Evolutionary conservation across 2,113 vertebrate species (phyloP), one percentile per base, ranked within the genome.

Genomic region (Ameiurus melas): DNA sequence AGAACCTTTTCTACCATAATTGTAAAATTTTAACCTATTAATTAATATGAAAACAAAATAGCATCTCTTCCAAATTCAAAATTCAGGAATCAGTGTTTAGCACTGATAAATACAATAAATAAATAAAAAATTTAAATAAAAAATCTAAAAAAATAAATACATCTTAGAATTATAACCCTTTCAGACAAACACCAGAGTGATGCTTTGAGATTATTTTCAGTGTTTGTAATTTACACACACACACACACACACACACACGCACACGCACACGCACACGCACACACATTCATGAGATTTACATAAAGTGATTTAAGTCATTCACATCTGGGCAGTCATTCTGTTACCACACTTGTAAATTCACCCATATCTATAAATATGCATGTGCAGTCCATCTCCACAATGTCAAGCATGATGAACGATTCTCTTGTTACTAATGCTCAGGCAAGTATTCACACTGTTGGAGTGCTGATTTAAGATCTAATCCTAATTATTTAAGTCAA

Each of bases 401-500:
- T 66, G 71, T 71, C 84, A 77, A 51, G 81, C 58, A 64, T 79
- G 75, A 84, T 84, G 77, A 81, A 66, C 3, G 57, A 84, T 84
- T 80, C 27, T 51, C 71, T 73, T 55, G 25, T 83, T 60, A 87
- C 66, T 62, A 88, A 79, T 27, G n/a, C 25, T 30, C 12, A 75
- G 7, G 62, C 30, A 4, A 58, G 62, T 57, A 70, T 82, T 77
- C 17, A 73, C 19, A 33, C 36, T 75, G 68, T 53, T 20, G 36
- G 70, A 84, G 47, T 30, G 39, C 57, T 51, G 27, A 83, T 71
- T 83, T 83, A 83, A 51, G 51, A 43, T 73, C 68, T 75, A 71
- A 60, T 62, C 68, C 55, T 36, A 62, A 70, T 84, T 25, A 77
- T 62, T 58, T 55, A 39, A 83, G 22, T 82, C 53, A 22, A 60